These are phyloP conservation scores for Drosophila suzukii DNA, from an alignment of 1,140 invertebrate species.

Conservation along the genomic window DNA sequence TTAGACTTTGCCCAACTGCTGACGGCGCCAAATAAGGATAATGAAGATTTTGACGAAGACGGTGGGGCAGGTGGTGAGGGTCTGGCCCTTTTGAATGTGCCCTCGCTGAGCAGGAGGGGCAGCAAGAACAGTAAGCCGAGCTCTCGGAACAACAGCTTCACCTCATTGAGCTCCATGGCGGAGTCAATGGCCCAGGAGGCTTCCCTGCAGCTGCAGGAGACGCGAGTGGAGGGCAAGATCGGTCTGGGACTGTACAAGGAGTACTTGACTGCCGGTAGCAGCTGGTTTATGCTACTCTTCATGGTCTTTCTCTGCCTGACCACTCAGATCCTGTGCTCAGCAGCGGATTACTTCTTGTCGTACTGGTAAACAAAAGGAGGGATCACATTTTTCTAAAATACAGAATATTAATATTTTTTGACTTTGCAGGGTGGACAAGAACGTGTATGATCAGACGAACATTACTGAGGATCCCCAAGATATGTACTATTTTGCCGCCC, in stretches of 20 bases:
- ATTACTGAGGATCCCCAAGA: conserved; percentile 28
- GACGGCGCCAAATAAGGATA: conserved; percentile 52
- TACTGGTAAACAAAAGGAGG: conserved; percentile 48
- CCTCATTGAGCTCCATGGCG: conserved; percentile 56
- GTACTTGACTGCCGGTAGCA: conserved; percentile 61
- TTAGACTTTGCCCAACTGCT: conserved; percentile 87
- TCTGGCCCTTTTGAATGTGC: conserved; percentile 44
- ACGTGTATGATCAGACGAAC: conserved; percentile 13
- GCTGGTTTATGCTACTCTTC: conserved; percentile 52
- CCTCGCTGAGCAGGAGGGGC: conserved; percentile 53
- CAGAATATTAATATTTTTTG: not conserved
- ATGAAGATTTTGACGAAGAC: conserved; percentile 34
- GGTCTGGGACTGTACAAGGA: conserved; percentile 59
- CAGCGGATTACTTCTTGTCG: conserved; percentile 55
- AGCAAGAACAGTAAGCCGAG: conserved; percentile 41
- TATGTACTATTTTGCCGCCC: conserved; percentile 53
- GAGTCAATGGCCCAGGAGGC: conserved; percentile 55
- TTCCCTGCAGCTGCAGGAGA: conserved; percentile 44
- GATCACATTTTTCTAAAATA: not conserved
- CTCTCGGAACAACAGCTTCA: conserved; percentile 58
- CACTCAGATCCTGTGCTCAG: conserved; percentile 58
- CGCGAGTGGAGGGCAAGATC: conserved; percentile 63
- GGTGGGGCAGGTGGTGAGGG: conserved; percentile 48
- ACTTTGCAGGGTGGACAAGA: conserved; percentile 52
- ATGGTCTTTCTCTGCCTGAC: conserved; percentile 62